A percentile compares a stretch with the other conserved stretches of the same genome.
Evolutionary conservation across 2,113 vertebrate genomes (phyloP).

Genomic region (Mobula birostris): DNA sequence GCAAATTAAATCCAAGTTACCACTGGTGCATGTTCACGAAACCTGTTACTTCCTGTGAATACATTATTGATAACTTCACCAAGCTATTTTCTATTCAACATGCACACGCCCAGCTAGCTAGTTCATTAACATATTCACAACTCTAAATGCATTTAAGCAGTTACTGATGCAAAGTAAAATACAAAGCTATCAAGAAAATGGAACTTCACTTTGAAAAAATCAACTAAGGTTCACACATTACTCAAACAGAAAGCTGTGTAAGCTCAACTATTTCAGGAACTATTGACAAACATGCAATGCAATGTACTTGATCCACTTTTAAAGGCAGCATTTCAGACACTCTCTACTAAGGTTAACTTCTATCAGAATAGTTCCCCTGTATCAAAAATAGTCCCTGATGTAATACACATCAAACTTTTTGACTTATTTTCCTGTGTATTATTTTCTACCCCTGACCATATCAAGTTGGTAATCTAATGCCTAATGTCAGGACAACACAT

Average conservation of each 20-base stretch:
- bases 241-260: neutral
- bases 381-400: neutral
- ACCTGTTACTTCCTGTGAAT: neutral
- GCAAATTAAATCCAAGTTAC: neutral
- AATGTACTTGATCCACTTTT: neutral
- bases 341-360: neutral
- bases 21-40: neutral
- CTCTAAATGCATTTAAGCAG: neutral
- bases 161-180: neutral
- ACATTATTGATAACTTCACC: neutral
- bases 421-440: neutral
- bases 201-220: neutral
- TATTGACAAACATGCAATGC: no score
- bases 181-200: neutral
- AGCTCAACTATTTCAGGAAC: no score
- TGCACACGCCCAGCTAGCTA: neutral
- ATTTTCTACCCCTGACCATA: neutral
- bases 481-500: neutral
- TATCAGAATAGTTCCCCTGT: neutral
- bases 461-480: neutral
- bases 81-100: neutral
- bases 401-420: neutral
- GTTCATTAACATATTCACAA: neutral
- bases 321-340: neutral
- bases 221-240: neutral